Evolutionary conservation across 2,888 invertebrate genomes (phyloP).

Genomic region (Exephanes ischioxanthus): DNA sequence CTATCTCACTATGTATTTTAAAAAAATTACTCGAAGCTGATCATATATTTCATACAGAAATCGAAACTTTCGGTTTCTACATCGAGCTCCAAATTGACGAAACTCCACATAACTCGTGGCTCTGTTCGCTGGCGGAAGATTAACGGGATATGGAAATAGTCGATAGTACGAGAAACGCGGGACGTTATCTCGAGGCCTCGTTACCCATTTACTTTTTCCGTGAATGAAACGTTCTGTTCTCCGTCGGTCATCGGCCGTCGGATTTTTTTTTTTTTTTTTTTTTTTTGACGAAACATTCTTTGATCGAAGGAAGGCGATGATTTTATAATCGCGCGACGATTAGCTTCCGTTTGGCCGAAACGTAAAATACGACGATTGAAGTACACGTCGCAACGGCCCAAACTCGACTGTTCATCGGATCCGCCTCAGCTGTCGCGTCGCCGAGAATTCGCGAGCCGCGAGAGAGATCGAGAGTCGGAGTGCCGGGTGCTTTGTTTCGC

Average conservation of each 20-base stretch:
- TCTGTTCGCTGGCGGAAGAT: background rate
- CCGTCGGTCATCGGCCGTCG: background rate
- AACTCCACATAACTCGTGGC: background rate
- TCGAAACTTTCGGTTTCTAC: background rate
- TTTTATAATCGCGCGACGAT: background rate
- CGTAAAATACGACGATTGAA: conserved; percentile 15
- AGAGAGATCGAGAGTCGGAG: conserved; percentile 8
- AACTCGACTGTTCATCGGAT: conserved; percentile 20
- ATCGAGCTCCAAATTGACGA: background rate
- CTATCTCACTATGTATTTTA: no score
- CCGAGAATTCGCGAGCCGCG: conserved; percentile 1
- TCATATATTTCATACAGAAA: background rate
- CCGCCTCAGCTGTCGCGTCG: conserved; percentile 11
- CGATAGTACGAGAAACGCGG: background rate
- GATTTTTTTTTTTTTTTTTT: background rate
- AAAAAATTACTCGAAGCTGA: background rate
- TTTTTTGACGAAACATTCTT: background rate
- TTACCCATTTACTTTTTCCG: conserved; percentile 41
- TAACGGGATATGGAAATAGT: conserved; percentile 5
- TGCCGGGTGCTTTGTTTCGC: conserved; percentile 53
- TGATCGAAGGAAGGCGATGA: conserved; percentile 10
- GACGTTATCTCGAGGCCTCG: conserved; percentile 34
- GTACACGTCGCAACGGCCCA: background rate
- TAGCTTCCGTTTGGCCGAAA: background rate
- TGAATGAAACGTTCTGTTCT: conserved; percentile 36